phyloP scores from a whole-genome alignment of 2,113 vertebrate species.

The Peucedramus taeniatus region DNA sequence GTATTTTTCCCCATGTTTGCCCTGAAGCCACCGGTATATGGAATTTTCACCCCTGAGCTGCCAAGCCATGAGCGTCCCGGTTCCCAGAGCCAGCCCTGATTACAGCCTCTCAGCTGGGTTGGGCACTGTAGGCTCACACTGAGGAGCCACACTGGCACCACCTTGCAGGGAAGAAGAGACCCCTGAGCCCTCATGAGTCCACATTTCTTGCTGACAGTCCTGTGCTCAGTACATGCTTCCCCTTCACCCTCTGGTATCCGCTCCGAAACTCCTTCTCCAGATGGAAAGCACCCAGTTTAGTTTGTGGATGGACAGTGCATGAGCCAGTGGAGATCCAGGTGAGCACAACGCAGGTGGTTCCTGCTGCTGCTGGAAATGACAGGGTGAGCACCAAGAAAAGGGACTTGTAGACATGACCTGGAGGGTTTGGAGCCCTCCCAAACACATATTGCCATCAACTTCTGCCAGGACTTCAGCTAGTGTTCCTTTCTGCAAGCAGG shows the following conservation, averaged over 20 bases:
- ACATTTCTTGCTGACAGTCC: background rate
- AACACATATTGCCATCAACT: background rate
- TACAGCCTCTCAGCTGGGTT: background rate
- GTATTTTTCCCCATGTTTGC: background rate
- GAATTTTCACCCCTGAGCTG: background rate
- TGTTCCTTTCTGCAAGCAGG: accelerated
- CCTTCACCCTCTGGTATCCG: background rate
- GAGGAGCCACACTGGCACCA: background rate
- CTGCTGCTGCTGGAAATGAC: background rate
- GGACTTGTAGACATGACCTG: background rate
- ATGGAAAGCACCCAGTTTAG: accelerated
- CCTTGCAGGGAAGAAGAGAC: background rate
- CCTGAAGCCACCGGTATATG: background rate
- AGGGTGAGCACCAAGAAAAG: background rate
- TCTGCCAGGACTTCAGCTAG: background rate
- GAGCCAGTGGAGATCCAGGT: background rate
- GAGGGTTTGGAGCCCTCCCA: background rate
- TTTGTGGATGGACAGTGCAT: background rate
- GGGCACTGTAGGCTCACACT: background rate
- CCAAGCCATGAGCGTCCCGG: accelerated
- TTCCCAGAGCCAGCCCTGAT: background rate
- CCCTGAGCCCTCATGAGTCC: background rate
- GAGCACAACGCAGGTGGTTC: background rate
- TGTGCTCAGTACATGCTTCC: background rate
- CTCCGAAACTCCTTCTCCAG: background rate